A percentile compares a stretch with the other conserved stretches of the same genome.
Evolutionary conservation across 2,113 vertebrate genomes (phyloP).

Genomic region (Probosciger aterrimus): DNA sequence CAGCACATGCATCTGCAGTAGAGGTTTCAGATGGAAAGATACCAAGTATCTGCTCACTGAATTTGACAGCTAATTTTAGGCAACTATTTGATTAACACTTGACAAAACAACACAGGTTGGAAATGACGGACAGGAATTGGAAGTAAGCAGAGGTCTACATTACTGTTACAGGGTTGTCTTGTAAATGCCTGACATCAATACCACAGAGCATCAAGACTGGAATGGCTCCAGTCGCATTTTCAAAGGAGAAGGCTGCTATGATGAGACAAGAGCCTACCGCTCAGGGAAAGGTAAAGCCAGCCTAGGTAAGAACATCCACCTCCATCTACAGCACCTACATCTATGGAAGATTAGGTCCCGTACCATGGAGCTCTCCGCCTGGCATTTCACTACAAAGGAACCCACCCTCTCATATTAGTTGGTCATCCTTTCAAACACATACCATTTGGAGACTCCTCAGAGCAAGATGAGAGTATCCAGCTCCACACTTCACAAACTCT

Average conservation of each 20-base stretch:
- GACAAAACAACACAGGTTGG: background rate
- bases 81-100: background rate
- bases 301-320: background rate
- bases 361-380: fast-evolving
- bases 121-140: background rate
- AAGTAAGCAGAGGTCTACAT: background rate
- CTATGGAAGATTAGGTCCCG: fast-evolving
- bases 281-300: background rate
- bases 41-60: background rate
- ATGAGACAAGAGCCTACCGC: background rate
- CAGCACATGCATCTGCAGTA: background rate
- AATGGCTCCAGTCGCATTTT: background rate
- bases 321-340: background rate
- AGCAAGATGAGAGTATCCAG: background rate
- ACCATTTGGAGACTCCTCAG: background rate
- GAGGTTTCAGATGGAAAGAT: background rate
- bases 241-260: background rate
- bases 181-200: background rate
- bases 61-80: background rate
- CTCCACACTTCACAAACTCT: background rate
- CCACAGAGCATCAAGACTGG: background rate
- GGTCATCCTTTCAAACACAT: background rate
- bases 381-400: background rate
- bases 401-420: background rate
- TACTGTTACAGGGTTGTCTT: background rate